A percentile compares a stretch with the other conserved stretches of the same genome.
phyloP scores from a whole-genome alignment of 2,113 vertebrate genomes.

The Passer domesticus region DNA sequence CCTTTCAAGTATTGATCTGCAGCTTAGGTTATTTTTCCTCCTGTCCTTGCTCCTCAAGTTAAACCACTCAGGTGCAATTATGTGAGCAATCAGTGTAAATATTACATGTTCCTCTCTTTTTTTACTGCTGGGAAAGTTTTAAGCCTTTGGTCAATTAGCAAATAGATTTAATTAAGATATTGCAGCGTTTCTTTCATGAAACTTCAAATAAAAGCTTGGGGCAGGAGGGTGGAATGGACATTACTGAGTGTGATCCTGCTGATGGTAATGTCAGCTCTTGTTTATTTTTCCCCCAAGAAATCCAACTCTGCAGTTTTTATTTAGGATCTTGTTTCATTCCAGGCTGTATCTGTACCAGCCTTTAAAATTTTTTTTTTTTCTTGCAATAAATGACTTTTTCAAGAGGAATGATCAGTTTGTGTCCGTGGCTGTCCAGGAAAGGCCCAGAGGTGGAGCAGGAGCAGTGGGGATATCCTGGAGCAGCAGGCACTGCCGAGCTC shows the following conservation, averaged over 20 bases:
- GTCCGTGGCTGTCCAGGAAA: background rate
- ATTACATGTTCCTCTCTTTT: background rate
- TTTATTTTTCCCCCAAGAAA: background rate
- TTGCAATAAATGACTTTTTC: background rate
- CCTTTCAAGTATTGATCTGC: background rate
- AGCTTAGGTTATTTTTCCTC: background rate
- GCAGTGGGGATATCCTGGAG: slow-evolving; percentile 42
- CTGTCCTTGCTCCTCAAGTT: background rate
- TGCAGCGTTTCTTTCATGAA: background rate
- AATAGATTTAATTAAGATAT: background rate
- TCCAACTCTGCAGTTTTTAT: background rate
- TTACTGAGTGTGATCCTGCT: background rate
- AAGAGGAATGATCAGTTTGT: background rate
- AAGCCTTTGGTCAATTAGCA: background rate
- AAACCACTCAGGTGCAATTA: background rate
- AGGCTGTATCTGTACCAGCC: background rate
- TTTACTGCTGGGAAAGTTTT: background rate
- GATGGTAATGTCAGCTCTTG: background rate
- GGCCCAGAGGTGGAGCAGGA: background rate
- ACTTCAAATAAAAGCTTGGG: background rate
- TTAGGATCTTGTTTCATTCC: background rate
- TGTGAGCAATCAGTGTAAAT: background rate
- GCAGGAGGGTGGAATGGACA: background rate
- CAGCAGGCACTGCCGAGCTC: background rate
- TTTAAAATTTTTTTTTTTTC: background rate